These are phyloP conservation scores for Eudyptes chrysolophus DNA, from an alignment of 2,113 vertebrate species.

Conservation along the genomic window DNA sequence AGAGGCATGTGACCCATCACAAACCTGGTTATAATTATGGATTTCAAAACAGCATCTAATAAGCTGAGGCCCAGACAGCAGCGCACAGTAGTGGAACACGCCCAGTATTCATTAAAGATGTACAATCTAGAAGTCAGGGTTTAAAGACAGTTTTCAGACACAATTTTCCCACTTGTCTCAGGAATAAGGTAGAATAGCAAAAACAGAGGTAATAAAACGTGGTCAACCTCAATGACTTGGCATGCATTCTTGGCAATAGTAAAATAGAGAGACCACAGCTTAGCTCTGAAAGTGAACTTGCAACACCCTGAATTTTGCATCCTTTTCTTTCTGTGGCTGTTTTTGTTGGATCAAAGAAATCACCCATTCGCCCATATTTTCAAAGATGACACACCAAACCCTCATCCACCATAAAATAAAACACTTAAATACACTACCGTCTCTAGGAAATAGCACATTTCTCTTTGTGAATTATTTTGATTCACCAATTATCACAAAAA, in stretches of 20 bases:
- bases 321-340: constrained; percentile 40
- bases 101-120: constrained; percentile 68
- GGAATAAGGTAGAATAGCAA: constrained; percentile 67
- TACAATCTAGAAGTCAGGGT: constrained; percentile 56
- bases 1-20: not conserved
- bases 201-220: constrained; percentile 74
- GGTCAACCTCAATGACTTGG: constrained; percentile 65
- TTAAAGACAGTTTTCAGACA: constrained; percentile 63
- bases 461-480: not conserved
- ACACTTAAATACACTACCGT: not conserved
- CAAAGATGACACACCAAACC: constrained; percentile 43
- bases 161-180: constrained; percentile 67
- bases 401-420: not conserved
- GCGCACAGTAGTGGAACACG: constrained; percentile 27
- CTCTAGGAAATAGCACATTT: not conserved
- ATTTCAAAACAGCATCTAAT: constrained; percentile 53
- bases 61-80: constrained; percentile 40
- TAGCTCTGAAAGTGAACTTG: constrained; percentile 63
- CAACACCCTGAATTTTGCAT: constrained; percentile 61
- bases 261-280: constrained; percentile 52
- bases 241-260: constrained; percentile 35
- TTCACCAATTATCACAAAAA: constrained; percentile 1
- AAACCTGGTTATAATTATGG: constrained; percentile 38
- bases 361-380: not conserved
- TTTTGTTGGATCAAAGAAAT: constrained; percentile 48